Base-by-base conservation (phyloP, 2,797 vertebrate species). In the Vespertilio murinus region DNA sequence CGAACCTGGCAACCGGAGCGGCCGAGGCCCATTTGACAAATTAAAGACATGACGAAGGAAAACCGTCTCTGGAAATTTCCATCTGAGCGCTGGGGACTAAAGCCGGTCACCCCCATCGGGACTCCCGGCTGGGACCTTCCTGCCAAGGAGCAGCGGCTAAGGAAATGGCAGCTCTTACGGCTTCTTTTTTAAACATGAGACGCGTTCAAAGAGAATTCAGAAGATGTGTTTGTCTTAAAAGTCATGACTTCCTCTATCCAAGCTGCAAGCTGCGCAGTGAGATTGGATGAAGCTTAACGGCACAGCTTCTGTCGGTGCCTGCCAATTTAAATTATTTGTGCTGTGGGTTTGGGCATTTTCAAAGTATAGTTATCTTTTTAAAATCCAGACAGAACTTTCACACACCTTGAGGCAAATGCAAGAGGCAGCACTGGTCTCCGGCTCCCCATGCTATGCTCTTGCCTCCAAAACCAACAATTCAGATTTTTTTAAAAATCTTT, bases 61-160 rank as follows among this genome's bases (percentile, higher is more conserved):
- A 82, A 83, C 80, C 40, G 33, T 40, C 80, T 90, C 93, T 93
- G 88, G 96, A 96, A 96, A 96, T 96, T 96, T 96, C 97, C 90
- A 28, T 30, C 30, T 11, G 20, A 12, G 35, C 0, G 47, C 71
- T 23, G 42, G 82, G 42, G 65, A 20, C 40, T 10, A 2, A 40
- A 33, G 70, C 74, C 42, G 35, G 74, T 33, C 56, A 25, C 8
- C 42, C 30, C 74, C 23, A 0, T 30, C 3, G 4, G 52, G 82
- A 28, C n/a, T n/a, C n/a, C n/a, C 18, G 6, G 49, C 47, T 25
- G 74, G n/a, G 74, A 54, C 28, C n/a, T 30, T 49, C 56, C n/a
- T 23, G 84, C 92, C 54, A 28, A 16, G 89, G 12, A 3, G 52
- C 42, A 3, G 64, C 38, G 3, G 35, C 52, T 0, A 4, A 28